Evolutionary conservation across 1,140 invertebrate genomes (phyloP), one percentile per base, ranked within the genome.

Genomic region (Drosophila nigromelanica): DNA sequence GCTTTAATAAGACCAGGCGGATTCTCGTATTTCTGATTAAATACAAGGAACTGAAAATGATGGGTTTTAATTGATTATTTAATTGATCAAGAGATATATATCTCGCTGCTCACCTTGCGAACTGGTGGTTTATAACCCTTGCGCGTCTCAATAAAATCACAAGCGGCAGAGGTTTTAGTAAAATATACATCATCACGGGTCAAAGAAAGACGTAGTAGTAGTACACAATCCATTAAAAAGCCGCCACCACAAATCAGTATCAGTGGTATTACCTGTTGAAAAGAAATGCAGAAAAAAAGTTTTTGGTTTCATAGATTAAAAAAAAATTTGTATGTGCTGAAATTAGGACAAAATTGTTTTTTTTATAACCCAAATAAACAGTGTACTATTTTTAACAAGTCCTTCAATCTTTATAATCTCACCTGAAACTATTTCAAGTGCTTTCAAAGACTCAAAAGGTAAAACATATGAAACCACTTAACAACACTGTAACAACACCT

Each of bases 121-220:
- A 66, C 37, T 1, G 78, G 48, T 1, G 24, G 39, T 3, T 62
- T 42, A 50, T 66, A 66, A 0, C 75, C 78, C 7, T n/a, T 10
- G 1, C 78, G 78, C 0, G 78, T 83, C 51, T 83, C 80, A 7
- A 80, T 10, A 24, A 39, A 24, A 0, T 69, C 71, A 8, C 63
- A 78, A 11, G 21, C 3, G 0, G 67, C 70, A 0, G 47, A 4
- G 14, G 47, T 27, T 10, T 51, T 69, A 8, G 72, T 78, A 12
- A 50, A 89, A 37, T 54, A 71, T 1, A 89, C 81, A 62, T 86
- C 81, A 45, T 82, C 76, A 0, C 83, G 71, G 0, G 78, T 75
- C 0, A 72, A 0, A 1, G 67, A 73, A 0, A 67, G 4, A 0
- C 64, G 60, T 4, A 76, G 6, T 7, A 30, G 39, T 15, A 5